phyloP scores from a whole-genome alignment of 2,888 invertebrate genomes.

The Homarus gammarus region DNA sequence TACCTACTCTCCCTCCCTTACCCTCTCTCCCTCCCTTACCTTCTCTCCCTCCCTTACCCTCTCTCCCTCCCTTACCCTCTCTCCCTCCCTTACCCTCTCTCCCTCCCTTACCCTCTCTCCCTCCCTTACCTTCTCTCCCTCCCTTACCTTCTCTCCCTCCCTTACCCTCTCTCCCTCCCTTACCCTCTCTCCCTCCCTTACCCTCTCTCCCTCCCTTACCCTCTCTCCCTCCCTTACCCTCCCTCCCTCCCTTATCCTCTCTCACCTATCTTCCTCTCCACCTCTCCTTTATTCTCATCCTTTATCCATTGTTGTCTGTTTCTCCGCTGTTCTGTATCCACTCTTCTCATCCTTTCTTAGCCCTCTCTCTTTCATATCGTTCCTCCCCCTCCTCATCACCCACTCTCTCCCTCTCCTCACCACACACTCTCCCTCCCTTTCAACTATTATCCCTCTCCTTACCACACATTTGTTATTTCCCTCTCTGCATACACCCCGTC shows the following conservation, averaged over 20 bases:
- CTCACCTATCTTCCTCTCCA: neutral
- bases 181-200: neutral
- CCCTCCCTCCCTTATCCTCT: neutral
- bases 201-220: too few relatives aligned
- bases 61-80: too few relatives aligned
- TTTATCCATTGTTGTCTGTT: neutral
- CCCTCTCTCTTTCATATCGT: conserved; percentile 8
- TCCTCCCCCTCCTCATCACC: neutral
- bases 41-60: neutral
- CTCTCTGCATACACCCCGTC: neutral
- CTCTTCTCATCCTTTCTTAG: neutral
- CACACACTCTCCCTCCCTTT: neutral
- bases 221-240: too few relatives aligned
- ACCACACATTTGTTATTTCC: neutral
- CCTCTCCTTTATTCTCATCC: neutral
- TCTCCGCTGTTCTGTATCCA: neutral
- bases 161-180: neutral
- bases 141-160: neutral
- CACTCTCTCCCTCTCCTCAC: neutral
- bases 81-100: too few relatives aligned
- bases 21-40: neutral
- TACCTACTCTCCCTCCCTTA: neutral
- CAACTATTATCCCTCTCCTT: neutral
- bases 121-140: neutral
- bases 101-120: neutral